These are phyloP conservation scores for Mormyrus lacerda DNA, from an alignment of 2,113 vertebrate genomes.

Conservation along the genomic window DNA sequence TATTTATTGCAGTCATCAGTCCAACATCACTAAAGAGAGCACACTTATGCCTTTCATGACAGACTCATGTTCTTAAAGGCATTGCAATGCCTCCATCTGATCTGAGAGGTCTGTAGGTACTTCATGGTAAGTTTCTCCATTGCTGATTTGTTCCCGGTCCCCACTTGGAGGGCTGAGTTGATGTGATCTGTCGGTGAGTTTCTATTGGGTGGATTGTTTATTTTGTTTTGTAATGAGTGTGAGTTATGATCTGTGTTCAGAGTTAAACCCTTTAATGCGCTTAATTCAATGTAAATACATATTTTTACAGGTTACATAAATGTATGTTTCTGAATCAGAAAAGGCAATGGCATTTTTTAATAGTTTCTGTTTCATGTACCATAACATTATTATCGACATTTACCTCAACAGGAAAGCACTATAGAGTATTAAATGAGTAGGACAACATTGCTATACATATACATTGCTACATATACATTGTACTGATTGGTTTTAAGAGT, in stretches of 20 bases:
- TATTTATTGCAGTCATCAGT: neutral
- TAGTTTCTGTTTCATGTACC: neutral
- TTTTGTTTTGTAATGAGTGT: neutral
- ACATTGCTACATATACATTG: neutral
- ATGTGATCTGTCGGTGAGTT: neutral
- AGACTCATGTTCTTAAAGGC: neutral
- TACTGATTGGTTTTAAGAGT: neutral
- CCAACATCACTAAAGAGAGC: neutral
- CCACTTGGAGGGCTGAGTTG: neutral
- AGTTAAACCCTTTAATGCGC: neutral
- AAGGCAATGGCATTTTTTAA: neutral
- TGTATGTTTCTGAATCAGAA: neutral
- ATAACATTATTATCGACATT: neutral
- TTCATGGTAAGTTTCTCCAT: neutral
- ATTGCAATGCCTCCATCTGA: neutral
- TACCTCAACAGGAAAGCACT: neutral
- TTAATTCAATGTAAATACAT: neutral
- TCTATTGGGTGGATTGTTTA: neutral
- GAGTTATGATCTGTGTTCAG: neutral
- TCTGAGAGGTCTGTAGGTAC: neutral
- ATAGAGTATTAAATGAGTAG: neutral
- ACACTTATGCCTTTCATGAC: neutral
- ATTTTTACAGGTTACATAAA: neutral
- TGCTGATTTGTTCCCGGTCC: neutral
- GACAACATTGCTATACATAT: neutral